Evolutionary conservation across 2,888 invertebrate genomes (phyloP), one percentile per base, ranked within the genome.

Genomic region (Acleris emargana): DNA sequence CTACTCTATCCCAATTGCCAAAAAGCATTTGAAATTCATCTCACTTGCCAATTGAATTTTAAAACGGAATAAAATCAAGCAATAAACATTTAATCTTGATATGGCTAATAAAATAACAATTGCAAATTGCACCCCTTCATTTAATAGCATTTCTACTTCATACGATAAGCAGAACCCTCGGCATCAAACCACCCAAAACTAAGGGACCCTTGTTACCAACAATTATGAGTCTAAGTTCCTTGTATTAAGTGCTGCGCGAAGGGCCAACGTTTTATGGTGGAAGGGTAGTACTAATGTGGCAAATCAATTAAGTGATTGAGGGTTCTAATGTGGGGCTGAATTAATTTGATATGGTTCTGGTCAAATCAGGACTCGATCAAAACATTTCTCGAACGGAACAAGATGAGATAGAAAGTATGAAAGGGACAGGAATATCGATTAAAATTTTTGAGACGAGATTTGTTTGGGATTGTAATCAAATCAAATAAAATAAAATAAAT

Each of bases 61-160:
- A 28, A 38, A 32, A 43, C 55, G n/a, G 45, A 68, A 59, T 69
- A 67, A 68, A 69, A 64, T 59, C 51, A 59, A 58, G 73, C 74
- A 69, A 79, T 75, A 81, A 82, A 81, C 80, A 85, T 82, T 87
- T 86, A 86, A 86, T 88, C 82, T 80, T 78, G 76, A 83, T 81
- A 80, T 78, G 80, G 81, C 85, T 88, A 90, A 91, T 90, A 89
- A 86, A 89, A 89, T 90, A 87, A 87, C 87, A 80, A 86, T 87
- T 84, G 83, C 78, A 84, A 87, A 87, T 87, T 86, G 82, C 85
- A 89, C 89, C 91, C 89, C 87, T 88, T 87, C 81, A 69, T 71
- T 76, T 83, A 86, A 88, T 87, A 82, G 80, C 73, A 80, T 84
- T 87, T 81, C 77, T 78, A 81, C 73, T 79, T 78, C 74, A 63